Evolutionary conservation across 2,113 vertebrate genomes (phyloP).

Genomic region (Scartelaos histophorus): DNA sequence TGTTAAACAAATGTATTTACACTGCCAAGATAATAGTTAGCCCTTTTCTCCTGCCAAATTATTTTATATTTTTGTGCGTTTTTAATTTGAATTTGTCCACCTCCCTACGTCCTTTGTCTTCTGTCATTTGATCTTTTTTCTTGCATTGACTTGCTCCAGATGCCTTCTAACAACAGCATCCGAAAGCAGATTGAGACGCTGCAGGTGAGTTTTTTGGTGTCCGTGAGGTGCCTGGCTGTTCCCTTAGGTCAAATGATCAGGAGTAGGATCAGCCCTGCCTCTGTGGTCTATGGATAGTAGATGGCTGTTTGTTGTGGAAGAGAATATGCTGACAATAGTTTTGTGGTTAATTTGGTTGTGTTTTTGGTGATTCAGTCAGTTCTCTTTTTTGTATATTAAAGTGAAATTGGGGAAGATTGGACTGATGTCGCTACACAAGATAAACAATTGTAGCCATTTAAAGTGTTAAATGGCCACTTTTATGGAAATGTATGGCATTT

Average conservation of each 20-base stretch:
- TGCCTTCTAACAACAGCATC: constrained; percentile 99
- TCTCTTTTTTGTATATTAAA: neutral
- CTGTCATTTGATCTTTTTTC: constrained; percentile 84
- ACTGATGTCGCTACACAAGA: neutral
- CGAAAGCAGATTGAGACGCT: constrained; percentile 99
- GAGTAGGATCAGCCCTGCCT: neutral
- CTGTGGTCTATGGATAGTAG: neutral
- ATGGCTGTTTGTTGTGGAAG: constrained; percentile 6
- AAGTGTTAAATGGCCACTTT: neutral
- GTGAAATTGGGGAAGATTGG: neutral
- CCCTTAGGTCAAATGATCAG: constrained; percentile 27
- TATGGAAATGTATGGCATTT: no score
- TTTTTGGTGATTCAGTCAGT: constrained; percentile 9
- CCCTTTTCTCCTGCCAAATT: constrained; percentile 28
- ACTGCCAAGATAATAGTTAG: constrained; percentile 22
- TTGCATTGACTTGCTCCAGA: constrained; percentile 95
- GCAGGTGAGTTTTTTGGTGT: constrained; percentile 89
- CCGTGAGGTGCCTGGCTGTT: constrained; percentile 30
- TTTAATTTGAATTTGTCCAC: constrained; percentile 75
- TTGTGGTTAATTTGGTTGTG: constrained; percentile 25
- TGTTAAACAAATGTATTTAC: constrained; percentile 7
- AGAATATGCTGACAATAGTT: neutral
- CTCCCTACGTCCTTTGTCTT: constrained; percentile 75
- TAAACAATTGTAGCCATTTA: neutral
- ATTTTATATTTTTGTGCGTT: constrained; percentile 63